These are phyloP conservation scores for Ancistrus triradiatus DNA, from an alignment of 2,113 vertebrate species.

Conservation along the genomic window DNA sequence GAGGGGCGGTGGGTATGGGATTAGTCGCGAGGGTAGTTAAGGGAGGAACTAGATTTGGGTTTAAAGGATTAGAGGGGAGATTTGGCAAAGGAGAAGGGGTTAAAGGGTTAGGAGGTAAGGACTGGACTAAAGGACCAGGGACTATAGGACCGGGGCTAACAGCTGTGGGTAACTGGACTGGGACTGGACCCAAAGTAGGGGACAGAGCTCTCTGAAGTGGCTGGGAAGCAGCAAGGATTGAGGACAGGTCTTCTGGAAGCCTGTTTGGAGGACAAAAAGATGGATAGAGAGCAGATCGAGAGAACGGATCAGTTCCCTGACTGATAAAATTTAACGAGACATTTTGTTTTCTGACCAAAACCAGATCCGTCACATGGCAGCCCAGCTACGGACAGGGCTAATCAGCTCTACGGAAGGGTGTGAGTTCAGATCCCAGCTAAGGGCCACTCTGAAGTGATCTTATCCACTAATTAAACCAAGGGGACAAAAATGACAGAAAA, in stretches of 20 bases:
- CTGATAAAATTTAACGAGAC: no score
- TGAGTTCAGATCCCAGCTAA: no score
- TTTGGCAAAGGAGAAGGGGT: slow-evolving; percentile 46
- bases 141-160: neutral
- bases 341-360: no score
- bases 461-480: no score
- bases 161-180: slow-evolving; percentile 2
- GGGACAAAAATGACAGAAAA: no score
- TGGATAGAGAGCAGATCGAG: slow-evolving; percentile 6
- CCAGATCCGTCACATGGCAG: no score
- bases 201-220: slow-evolving; percentile 62
- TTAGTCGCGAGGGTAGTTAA: slow-evolving; percentile 25
- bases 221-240: slow-evolving; percentile 61
- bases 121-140: slow-evolving; percentile 37
- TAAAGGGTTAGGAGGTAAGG: slow-evolving; percentile 50
- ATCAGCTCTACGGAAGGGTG: no score
- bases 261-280: slow-evolving; percentile 26
- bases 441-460: no score
- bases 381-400: no score
- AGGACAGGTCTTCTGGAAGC: slow-evolving; percentile 37
- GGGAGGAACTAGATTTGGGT: slow-evolving; percentile 12
- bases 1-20: slow-evolving; percentile 15
- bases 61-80: slow-evolving; percentile 41
- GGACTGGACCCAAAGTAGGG: slow-evolving; percentile 53
- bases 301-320: no score